Conservation (phyloP, 1,140 invertebrate genomes). For the Aradophagus sp. region DNA sequence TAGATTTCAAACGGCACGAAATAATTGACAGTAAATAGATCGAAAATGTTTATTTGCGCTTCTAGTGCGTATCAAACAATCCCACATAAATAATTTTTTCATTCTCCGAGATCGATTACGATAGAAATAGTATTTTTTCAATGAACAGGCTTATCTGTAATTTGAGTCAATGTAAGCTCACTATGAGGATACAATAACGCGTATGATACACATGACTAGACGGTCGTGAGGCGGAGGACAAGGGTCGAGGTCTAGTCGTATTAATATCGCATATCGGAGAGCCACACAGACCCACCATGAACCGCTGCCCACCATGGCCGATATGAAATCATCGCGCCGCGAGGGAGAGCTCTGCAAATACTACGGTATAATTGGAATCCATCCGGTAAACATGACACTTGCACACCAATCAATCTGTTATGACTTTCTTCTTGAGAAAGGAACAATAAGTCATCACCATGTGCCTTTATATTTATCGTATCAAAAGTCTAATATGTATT, state of each 20-base stretch:
- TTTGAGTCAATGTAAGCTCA: constrained; percentile 56
- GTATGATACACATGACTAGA: constrained; percentile 52
- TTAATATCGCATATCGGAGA: constrained; percentile 64
- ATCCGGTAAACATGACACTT: constrained; percentile 64
- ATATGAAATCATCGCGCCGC: constrained; percentile 70
- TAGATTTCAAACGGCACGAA: too few relatives aligned
- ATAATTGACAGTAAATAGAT: too few relatives aligned
- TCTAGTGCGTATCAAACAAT: too few relatives aligned
- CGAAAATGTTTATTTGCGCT: too few relatives aligned
- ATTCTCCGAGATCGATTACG: constrained; percentile 33
- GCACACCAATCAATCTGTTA: constrained; percentile 61
- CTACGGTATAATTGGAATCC: constrained; percentile 72
- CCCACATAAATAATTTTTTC: constrained; percentile 29
- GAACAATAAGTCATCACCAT: constrained; percentile 42
- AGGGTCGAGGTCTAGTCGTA: constrained; percentile 61
- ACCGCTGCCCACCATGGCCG: constrained; percentile 54
- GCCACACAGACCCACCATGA: constrained; percentile 54
- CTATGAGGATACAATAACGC: constrained; percentile 56
- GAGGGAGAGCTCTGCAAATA: constrained; percentile 73
- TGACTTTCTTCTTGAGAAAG: constrained; percentile 52
- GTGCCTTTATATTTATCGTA: constrained; percentile 19
- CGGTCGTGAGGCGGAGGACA: constrained; percentile 49
- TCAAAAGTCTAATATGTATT: too few relatives aligned
- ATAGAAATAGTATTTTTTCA: constrained; percentile 46
- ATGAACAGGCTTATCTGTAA: constrained; percentile 53